These are phyloP conservation scores for Toxostoma redivivum DNA, from an alignment of 2,113 vertebrate species.

Conservation along the genomic window DNA sequence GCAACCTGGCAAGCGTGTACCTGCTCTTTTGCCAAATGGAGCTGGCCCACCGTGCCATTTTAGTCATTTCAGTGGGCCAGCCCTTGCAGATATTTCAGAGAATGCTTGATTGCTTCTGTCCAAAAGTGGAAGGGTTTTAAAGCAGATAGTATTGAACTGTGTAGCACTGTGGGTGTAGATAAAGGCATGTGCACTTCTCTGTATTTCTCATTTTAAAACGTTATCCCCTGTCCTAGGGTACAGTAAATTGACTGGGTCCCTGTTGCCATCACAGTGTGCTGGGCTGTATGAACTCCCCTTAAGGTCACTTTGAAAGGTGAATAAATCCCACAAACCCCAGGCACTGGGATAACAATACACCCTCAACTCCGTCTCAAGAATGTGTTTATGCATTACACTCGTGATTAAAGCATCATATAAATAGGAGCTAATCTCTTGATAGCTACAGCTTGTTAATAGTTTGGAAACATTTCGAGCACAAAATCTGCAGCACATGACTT, in stretches of 20 bases:
- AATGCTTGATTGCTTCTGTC: conserved; percentile 3
- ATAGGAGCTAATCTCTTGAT: conserved; percentile 59
- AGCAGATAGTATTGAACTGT: neutral
- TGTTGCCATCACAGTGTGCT: neutral
- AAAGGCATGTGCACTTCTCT: conserved; percentile 42
- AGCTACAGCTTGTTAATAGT: conserved; percentile 54
- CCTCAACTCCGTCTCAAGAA: conserved; percentile 21
- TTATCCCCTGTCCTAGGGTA: conserved; percentile 27
- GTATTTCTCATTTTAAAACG: conserved; percentile 19
- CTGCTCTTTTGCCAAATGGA: conserved; percentile 18
- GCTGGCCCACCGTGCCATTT: conserved; percentile 23
- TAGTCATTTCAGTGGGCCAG: conserved; percentile 12
- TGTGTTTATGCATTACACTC: conserved; percentile 32
- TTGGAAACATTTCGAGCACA: conserved; percentile 69
- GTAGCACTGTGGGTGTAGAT: conserved; percentile 16
- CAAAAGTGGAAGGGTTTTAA: neutral
- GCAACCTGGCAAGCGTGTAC: neutral
- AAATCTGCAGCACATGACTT: conserved; percentile 61
- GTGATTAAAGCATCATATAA: conserved; percentile 55
- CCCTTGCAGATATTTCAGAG: neutral
- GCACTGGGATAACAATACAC: neutral
- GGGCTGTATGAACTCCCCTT: neutral
- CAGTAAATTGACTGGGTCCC: conserved; percentile 3
- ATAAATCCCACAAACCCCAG: neutral
- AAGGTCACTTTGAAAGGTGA: neutral